Evolutionary conservation across 1,140 invertebrate species (phyloP), one percentile per base, ranked within the genome.

Genomic region (Dendrolimus punctatus): DNA sequence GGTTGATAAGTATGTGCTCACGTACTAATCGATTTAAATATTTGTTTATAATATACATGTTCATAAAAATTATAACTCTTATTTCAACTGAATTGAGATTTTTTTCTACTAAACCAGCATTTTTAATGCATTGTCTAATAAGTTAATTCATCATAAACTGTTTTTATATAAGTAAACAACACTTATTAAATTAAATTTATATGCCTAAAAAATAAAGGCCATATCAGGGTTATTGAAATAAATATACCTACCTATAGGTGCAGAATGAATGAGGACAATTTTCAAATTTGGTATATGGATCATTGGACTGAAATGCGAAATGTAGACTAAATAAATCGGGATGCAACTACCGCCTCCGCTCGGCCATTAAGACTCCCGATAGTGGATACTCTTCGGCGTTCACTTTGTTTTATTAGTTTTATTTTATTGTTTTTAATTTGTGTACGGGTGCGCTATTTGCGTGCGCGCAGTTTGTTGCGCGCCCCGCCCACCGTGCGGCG

Each of bases 351-450:
- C 63, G 68, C 70, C 74, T 78, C 76, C 70, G 73, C 71, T 75
- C 83, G 76, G 77, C 82, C 79, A 81, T 82, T 85, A 85, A 79
- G 73, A 69, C 72, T 73, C 66, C 75, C 83, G 77, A 81, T 81
- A 77, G 71, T 70, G 75, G 66, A 68, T 71, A 70, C 73, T 79
- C 68, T 79, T 73, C 68, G 68, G 66, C 67, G 68, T 65, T 76
- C 68, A 73, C 67, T 73, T 82, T 82, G 75, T 83, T 83, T 83
- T 84, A 83, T 83, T 82, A 86, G 70, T 81, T 76, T 80, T 69
- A 82, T 85, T 85, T 85, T 85, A 85, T 85, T 85, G 80, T 84
- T 84, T 23, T 85, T 85, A 85, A 85, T 85, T 84, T 77, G 80
- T 80, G 78, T 74, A 72, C 72, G 73, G 79, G 68, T 80, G 78